Base-by-base conservation (phyloP, 2,888 invertebrate genomes). In the Apotomis betuletana region DNA sequence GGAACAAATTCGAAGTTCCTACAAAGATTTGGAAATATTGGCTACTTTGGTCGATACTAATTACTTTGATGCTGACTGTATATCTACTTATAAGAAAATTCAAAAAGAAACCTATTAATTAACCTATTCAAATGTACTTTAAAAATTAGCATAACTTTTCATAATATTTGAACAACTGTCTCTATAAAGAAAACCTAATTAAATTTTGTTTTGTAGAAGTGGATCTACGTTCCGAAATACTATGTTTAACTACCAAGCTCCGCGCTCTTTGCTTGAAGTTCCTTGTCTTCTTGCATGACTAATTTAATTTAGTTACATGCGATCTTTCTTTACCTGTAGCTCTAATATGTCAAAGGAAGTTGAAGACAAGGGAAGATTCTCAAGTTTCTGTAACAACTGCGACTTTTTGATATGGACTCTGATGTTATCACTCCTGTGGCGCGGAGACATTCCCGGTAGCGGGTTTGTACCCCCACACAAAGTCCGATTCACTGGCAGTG, bases 131-230 rank as follows among this genome's bases (percentile, higher is more conserved):
- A 54, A 6, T 54, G 13, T 15, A 44, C 13, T 36, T 64, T 63
- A 57, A 15, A 58, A 63, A 65, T 60, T 67, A 55, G 51, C 60
- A 61, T 70, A 67, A 54, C 51, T 51, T 51, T 57, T 60, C 60
- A 12, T 60, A 36, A 15, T 9, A 27, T 55, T 61, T 61, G 55
- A 61, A 51, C 8, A 61, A 41, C 67, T n/a, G 51, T 67, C 70
- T 59, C 52, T 67, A 57, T 67, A 61, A 57, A 54, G 58, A 38
- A 71, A 71, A 55, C 41, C 61, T 71, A 62, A 71, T 67, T 71
- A 71, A 62, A 67, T 67, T 70, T 67, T 62, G 67, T 71, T 71
- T 67, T 57, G 51, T 71, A 51, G 51, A 67, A 67, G 44, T 67
- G 52, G 8, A 9, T 54, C 15, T 65, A 15, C 10, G 64, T 5